Evolutionary conservation across 2,888 invertebrate species (phyloP).

Genomic region (Cephus rjabovi): DNA sequence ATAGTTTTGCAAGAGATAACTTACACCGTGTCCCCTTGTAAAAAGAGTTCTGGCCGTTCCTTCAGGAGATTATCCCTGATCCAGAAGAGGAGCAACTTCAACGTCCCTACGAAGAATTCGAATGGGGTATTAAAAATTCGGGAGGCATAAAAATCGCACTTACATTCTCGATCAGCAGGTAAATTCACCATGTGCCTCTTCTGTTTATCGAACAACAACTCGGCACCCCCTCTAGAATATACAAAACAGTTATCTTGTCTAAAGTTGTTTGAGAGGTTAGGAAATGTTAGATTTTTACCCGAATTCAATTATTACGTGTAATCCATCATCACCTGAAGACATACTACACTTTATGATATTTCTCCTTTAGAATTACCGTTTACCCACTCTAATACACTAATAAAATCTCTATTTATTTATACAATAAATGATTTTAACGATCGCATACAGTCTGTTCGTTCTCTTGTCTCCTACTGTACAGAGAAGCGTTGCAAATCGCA

Average conservation of each 20-base stretch:
- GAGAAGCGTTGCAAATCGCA: not conserved
- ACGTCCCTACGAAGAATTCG: conserved; percentile 71
- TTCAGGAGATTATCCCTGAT: conserved; percentile 85
- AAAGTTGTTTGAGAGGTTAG: conserved; percentile 7
- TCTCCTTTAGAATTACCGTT: not conserved
- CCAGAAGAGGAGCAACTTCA: conserved; percentile 82
- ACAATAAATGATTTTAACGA: not conserved
- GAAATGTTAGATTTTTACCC: conserved; percentile 40
- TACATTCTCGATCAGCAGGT: conserved; percentile 69
- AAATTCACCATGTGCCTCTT: conserved; percentile 77
- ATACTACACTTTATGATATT: conserved; percentile 23
- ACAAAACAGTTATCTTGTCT: not conserved
- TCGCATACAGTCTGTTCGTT: not conserved
- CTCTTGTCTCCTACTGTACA: not conserved
- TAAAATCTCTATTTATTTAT: not conserved
- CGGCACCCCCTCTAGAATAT: conserved; percentile 86
- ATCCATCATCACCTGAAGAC: conserved; percentile 25
- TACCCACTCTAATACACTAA: not conserved
- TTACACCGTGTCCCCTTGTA: conserved; percentile 71
- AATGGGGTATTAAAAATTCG: conserved; percentile 2
- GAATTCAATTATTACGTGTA: conserved; percentile 49
- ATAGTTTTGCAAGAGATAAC: conserved; percentile 40
- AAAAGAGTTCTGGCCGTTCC: conserved; percentile 81
- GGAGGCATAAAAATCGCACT: conserved; percentile 45
- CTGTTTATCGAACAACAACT: conserved; percentile 86